A percentile compares a stretch with the other conserved stretches of the same genome.
Evolutionary conservation across 1,140 invertebrate species (phyloP).

Genomic region (Idris sp.): DNA sequence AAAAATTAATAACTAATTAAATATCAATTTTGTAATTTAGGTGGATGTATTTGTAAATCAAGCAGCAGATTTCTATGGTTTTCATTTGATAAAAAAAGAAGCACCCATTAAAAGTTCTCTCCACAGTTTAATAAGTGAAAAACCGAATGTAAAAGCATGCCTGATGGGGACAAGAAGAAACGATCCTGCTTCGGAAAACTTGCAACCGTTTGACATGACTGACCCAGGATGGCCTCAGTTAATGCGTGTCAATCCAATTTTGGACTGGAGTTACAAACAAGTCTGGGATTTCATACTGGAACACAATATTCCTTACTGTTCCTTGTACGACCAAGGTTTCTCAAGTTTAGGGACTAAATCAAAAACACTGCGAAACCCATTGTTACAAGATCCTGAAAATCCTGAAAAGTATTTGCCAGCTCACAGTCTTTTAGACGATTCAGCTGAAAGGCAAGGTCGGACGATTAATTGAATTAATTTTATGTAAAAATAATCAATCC

Average conservation of each 20-base stretch:
- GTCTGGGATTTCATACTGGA: conserved; percentile 92
- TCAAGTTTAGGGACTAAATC: conserved; percentile 89
- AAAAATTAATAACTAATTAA: too few species aligned
- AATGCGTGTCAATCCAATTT: conserved; percentile 91
- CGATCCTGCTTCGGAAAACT: conserved; percentile 87
- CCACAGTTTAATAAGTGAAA: conserved; percentile 80
- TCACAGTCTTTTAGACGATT: conserved; percentile 84
- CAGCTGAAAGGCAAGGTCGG: conserved; percentile 86
- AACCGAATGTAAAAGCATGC: conserved; percentile 86
- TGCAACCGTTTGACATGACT: conserved; percentile 81
- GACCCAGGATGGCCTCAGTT: conserved; percentile 92
- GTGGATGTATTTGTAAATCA: conserved; percentile 90
- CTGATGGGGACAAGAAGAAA: conserved; percentile 92
- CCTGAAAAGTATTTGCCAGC: conserved; percentile 85
- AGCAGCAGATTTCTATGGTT: conserved; percentile 84
- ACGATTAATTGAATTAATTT: conserved; percentile 23
- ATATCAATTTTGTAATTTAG: conserved; percentile 43
- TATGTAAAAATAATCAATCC: too few species aligned
- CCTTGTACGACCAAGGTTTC: conserved; percentile 92
- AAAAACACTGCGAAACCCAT: conserved; percentile 89
- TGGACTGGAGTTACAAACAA: conserved; percentile 93
- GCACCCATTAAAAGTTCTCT: conserved; percentile 87
- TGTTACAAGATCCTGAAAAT: conserved; percentile 80
- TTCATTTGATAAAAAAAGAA: conserved; percentile 84
- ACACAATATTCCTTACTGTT: conserved; percentile 91